Evolutionary conservation across 2,113 vertebrate species (phyloP).

Genomic region (Mionectes macconnelli): DNA sequence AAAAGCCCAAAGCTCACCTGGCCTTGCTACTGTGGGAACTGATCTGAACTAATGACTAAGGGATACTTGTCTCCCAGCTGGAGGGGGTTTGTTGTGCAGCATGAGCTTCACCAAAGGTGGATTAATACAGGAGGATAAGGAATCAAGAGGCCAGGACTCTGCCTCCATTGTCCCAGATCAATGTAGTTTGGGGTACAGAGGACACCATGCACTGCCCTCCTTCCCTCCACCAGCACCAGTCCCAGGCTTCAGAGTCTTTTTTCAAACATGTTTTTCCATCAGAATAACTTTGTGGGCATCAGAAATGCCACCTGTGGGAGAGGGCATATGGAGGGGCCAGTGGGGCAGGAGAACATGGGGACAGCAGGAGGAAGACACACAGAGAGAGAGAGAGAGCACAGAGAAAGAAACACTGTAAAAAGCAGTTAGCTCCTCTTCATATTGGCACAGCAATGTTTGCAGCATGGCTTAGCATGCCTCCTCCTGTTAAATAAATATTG

Average conservation of each 20-base stretch:
- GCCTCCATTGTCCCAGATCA: background rate
- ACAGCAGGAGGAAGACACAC: background rate
- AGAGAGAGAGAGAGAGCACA: background rate
- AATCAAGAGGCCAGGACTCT: background rate
- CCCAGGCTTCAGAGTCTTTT: background rate
- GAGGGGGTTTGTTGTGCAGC: background rate
- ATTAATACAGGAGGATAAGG: background rate
- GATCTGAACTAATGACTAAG: background rate
- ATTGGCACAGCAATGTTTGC: slow-evolving; percentile 64
- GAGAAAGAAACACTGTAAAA: slow-evolving; percentile 21
- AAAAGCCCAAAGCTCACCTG: background rate
- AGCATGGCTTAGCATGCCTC: slow-evolving; percentile 65
- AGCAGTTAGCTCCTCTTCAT: slow-evolving; percentile 46
- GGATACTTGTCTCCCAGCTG: background rate
- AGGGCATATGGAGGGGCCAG: background rate
- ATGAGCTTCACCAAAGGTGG: background rate
- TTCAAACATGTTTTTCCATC: background rate
- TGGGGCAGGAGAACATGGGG: background rate
- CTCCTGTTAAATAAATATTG: slow-evolving; percentile 73
- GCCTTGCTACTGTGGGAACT: background rate
- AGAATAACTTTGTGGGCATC: background rate
- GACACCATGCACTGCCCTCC: too few relatives aligned
- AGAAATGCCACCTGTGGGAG: background rate
- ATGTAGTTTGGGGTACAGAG: background rate
- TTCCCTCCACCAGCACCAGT: background rate